Percentiles rank a stretch among this genome's conserved stretches.
These are phyloP conservation scores for Pantelozetes paolii DNA, from an alignment of 2,888 invertebrate species.

Conservation along the genomic window DNA sequence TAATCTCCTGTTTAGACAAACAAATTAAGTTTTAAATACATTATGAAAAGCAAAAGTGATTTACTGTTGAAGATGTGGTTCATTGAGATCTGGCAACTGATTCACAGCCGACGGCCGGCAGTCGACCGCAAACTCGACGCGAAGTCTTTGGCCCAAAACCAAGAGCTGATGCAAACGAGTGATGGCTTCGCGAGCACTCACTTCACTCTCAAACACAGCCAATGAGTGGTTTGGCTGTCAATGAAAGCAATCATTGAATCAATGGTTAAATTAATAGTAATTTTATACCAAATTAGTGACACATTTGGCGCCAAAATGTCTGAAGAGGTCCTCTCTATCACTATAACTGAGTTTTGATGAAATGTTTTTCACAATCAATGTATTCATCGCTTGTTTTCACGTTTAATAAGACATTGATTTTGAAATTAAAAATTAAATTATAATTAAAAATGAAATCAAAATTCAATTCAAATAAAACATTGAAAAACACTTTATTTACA, in stretches of 20 bases:
- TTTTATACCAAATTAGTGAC: slow-evolving; percentile 32
- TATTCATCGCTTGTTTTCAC: not conserved
- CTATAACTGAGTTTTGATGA: slow-evolving; percentile 23
- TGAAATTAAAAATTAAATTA: too few species aligned
- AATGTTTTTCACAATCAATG: slow-evolving; percentile 35
- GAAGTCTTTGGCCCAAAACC: slow-evolving; percentile 14
- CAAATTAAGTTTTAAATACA: not conserved
- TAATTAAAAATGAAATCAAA: too few species aligned
- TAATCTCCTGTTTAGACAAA: too few species aligned
- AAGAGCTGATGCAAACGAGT: slow-evolving; percentile 14
- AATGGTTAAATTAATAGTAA: not conserved
- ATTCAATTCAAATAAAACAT: too few species aligned
- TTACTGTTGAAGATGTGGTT: not conserved
- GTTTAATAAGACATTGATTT: too few species aligned
- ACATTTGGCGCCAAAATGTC: slow-evolving; percentile 27
- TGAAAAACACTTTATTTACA: not conserved
- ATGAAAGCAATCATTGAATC: not conserved
- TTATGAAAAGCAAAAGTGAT: not conserved
- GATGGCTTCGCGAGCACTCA: not conserved
- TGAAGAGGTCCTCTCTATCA: slow-evolving; percentile 26
- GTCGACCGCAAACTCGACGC: not conserved
- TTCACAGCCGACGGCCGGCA: not conserved
- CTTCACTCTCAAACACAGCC: not conserved
- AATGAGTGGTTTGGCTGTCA: slow-evolving; percentile 9
- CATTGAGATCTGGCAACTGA: not conserved